These are phyloP conservation scores for Pecten maximus DNA, from an alignment of 2,888 invertebrate genomes.

Conservation along the genomic window DNA sequence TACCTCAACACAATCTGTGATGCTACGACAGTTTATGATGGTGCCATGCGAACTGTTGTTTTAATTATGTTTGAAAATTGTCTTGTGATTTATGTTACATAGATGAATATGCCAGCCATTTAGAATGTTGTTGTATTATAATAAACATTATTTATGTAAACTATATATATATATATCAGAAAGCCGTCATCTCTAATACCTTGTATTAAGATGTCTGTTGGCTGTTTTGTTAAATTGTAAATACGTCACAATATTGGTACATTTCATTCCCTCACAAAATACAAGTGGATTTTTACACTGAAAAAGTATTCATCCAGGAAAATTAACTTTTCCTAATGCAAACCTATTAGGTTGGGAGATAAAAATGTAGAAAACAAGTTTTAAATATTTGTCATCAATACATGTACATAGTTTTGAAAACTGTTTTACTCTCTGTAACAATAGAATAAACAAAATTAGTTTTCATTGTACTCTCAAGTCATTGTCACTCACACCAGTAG, in stretches of 20 bases:
- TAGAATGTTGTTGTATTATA: background rate
- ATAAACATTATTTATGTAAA: constrained; percentile 17
- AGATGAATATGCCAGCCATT: constrained; percentile 1
- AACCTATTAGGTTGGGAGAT: background rate
- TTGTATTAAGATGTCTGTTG: background rate
- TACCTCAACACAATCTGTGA: too few relatives aligned
- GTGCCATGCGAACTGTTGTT: background rate
- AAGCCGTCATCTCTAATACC: background rate
- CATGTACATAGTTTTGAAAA: too few relatives aligned
- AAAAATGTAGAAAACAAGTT: background rate
- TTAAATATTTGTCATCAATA: too few relatives aligned
- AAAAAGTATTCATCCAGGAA: background rate
- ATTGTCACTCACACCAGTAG: too few relatives aligned
- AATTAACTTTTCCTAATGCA: background rate
- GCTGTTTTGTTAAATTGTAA: background rate
- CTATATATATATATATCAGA: background rate
- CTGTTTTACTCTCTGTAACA: too few relatives aligned
- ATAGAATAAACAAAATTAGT: too few relatives aligned
- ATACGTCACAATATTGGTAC: background rate
- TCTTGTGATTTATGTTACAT: background rate
- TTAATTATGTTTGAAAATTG: background rate
- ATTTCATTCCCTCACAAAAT: background rate
- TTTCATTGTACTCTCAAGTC: too few relatives aligned
- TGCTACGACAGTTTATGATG: background rate
- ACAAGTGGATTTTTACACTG: background rate